Evolutionary conservation across 2,888 invertebrate genomes (phyloP).

Genomic region (Dolichomitus sp.): DNA sequence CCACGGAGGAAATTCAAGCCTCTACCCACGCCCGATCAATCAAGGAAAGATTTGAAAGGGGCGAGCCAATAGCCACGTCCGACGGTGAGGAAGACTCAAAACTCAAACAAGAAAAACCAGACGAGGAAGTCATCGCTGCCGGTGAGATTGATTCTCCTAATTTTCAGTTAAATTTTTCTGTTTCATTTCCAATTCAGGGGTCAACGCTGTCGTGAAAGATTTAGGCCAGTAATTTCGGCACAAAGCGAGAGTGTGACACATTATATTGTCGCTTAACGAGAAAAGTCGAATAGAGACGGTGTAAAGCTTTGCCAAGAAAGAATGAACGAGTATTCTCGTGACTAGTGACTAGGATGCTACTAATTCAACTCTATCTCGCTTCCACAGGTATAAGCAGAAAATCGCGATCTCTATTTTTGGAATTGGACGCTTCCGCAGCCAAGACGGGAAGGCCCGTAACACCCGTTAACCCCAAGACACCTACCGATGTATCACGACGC

Average conservation of each 20-base stretch:
- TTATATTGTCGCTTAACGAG: conserved; percentile 11
- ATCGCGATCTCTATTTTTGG: conserved; percentile 94
- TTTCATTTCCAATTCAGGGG: not conserved
- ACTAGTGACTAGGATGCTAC: conserved; percentile 35
- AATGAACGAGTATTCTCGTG: conserved; percentile 40
- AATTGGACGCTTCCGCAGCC: conserved; percentile 92
- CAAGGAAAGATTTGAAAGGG: conserved; percentile 94
- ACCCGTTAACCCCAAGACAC: conserved; percentile 88
- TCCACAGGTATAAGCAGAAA: conserved; percentile 93
- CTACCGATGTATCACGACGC: conserved; percentile 88
- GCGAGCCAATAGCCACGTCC: conserved; percentile 88
- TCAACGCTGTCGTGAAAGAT: not conserved
- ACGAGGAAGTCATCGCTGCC: conserved; percentile 93
- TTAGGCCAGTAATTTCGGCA: conserved; percentile 19
- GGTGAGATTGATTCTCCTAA: conserved; percentile 86
- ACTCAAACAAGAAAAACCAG: conserved; percentile 89
- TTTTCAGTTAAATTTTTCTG: not conserved
- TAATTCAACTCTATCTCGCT: conserved; percentile 56
- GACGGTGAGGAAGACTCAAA: conserved; percentile 88
- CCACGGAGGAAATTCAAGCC: conserved; percentile 84
- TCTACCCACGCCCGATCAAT: conserved; percentile 88
- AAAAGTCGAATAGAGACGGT: conserved; percentile 11
- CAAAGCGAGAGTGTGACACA: not conserved
- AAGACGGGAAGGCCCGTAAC: conserved; percentile 89
- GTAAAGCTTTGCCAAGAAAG: conserved; percentile 52